phyloP scores from a whole-genome alignment of 2,797 vertebrate genomes.

The Nyctalus aviator region DNA sequence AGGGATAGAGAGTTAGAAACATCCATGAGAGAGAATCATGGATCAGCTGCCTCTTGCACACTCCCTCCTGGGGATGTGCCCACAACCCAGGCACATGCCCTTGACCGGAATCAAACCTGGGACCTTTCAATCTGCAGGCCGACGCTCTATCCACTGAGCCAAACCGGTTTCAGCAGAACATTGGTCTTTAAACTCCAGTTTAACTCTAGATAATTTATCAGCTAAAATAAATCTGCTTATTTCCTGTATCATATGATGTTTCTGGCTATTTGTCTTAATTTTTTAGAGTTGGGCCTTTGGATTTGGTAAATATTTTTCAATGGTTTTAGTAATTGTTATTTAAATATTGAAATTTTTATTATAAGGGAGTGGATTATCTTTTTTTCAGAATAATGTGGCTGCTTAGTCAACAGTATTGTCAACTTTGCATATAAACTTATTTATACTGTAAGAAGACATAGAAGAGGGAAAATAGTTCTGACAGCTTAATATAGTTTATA shows the following conservation, averaged over 20 bases:
- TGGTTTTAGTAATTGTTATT: not conserved
- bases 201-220: conserved; percentile 8
- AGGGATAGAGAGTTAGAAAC: no score
- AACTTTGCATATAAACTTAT: conserved; percentile 17
- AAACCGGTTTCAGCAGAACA: not conserved
- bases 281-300: not conserved
- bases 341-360: conserved; percentile 3
- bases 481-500: not conserved
- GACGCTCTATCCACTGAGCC: no score
- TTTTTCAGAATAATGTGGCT: conserved; percentile 48
- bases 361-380: conserved; percentile 28
- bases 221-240: conserved; percentile 49
- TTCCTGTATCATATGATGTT: conserved; percentile 6
- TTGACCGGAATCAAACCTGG: no score
- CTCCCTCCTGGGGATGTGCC: no score
- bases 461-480: conserved; percentile 26
- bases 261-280: conserved; percentile 48
- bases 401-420: not conserved
- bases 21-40: no score
- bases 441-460: conserved; percentile 12
- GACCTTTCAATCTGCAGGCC: no score
- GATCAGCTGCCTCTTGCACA: no score
- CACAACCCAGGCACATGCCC: no score
- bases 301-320: conserved; percentile 43
- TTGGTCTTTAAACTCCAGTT: not conserved